A percentile compares a stretch with the other conserved stretches of the same genome.
Evolutionary conservation across 2,797 vertebrate genomes (phyloP).

Genomic region (Pampus argenteus): DNA sequence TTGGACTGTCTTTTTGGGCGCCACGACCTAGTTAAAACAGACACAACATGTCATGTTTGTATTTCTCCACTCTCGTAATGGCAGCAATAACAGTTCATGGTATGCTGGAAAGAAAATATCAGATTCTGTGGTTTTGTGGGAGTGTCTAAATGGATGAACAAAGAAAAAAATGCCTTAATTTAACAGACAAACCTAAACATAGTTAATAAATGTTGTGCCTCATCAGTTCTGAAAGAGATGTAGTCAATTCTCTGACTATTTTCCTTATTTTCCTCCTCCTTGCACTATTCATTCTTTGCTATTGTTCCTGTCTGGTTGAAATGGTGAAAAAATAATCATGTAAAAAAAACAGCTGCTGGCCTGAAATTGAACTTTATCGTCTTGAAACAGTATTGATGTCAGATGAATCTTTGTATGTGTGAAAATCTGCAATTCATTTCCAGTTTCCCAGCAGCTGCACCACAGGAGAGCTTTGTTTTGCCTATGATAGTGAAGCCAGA

Average conservation of each 20-base stretch:
- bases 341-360: conserved; percentile 37
- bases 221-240: not conserved
- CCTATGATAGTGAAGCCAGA: conserved; percentile 46
- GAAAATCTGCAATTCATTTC: conserved; percentile 53
- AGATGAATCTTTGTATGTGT: conserved; percentile 38
- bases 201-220: not conserved
- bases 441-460: conserved; percentile 53
- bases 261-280: not conserved
- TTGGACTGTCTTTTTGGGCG: conserved; percentile 80
- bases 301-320: conserved; percentile 26
- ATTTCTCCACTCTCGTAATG: conserved; percentile 25
- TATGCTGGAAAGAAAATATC: conserved; percentile 20
- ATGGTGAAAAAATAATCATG: not conserved
- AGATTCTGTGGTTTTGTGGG: conserved; percentile 19
- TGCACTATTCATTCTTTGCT: conserved; percentile 3
- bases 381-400: conserved; percentile 44
- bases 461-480: conserved; percentile 53
- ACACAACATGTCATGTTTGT: conserved; percentile 56
- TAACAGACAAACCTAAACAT: not conserved
- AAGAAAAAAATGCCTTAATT: not conserved
- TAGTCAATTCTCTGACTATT: not conserved
- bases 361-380: conserved; percentile 61
- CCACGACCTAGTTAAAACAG: conserved; percentile 76
- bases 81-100: conserved; percentile 24
- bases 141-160: not conserved